Conservation (phyloP, 92 coral and sea anemone species). For the Palythoa grandiflora region DNA sequence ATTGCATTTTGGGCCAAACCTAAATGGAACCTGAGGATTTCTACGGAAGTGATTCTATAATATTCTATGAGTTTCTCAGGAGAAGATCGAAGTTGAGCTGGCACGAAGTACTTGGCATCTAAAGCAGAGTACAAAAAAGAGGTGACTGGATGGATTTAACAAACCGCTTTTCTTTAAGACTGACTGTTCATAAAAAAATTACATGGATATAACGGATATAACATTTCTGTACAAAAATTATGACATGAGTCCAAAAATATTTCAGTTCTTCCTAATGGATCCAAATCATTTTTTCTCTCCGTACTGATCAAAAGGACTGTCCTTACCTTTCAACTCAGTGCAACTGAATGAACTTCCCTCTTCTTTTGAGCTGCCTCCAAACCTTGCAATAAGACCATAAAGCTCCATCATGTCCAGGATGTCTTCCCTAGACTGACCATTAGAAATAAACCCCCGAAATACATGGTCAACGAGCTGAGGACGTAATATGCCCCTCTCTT, state of each 20-base stretch:
- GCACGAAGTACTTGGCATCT: slow-evolving; percentile 74
- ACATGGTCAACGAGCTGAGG: slow-evolving; percentile 28
- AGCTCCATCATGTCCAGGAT: slow-evolving; percentile 33
- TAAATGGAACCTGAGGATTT: too few relatives aligned
- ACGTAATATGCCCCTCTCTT: slow-evolving; percentile 47
- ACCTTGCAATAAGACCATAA: slow-evolving; percentile 42
- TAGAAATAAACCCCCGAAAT: slow-evolving; percentile 42
- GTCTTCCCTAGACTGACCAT: slow-evolving; percentile 36
- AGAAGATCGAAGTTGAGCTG: slow-evolving; percentile 82
- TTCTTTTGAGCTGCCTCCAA: not conserved
- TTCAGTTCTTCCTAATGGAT: too few relatives aligned
- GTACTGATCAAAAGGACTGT: not conserved
- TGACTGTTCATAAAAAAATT: too few relatives aligned
- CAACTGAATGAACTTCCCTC: not conserved
- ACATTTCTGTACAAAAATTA: too few relatives aligned
- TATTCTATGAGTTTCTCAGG: slow-evolving; percentile 75
- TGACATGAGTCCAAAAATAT: too few relatives aligned
- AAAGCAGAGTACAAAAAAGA: too few relatives aligned
- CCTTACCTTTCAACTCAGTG: not conserved
- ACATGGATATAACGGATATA: too few relatives aligned
- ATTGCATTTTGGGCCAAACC: too few relatives aligned
- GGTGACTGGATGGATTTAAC: too few relatives aligned
- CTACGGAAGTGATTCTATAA: too few relatives aligned
- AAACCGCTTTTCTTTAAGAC: too few relatives aligned
- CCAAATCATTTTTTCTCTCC: too few relatives aligned